Evolutionary conservation across 2,797 vertebrate genomes (phyloP).

Genomic region (Meda fulgida): DNA sequence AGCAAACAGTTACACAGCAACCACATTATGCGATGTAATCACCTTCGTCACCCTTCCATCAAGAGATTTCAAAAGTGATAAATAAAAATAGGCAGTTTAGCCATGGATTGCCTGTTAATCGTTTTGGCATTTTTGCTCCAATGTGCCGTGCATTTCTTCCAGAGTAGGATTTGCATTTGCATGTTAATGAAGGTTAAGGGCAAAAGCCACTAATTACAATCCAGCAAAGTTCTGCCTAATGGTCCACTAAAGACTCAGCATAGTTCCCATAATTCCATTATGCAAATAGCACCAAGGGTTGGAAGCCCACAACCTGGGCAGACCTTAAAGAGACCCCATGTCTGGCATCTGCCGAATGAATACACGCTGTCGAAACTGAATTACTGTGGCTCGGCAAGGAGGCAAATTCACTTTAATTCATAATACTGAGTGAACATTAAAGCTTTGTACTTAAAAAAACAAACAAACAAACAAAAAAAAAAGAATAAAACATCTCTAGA

Average conservation of each 20-base stretch:
- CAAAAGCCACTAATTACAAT: conserved; percentile 97
- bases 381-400: not conserved
- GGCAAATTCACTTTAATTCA: conserved; percentile 43
- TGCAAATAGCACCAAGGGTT: conserved; percentile 88
- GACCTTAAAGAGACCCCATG: conserved; percentile 73
- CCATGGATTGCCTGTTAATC: conserved; percentile 78
- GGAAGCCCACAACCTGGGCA: conserved; percentile 81
- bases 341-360: conserved; percentile 81
- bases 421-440: conserved; percentile 6
- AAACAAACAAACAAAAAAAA: too few species aligned
- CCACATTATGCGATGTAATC: conserved; percentile 34
- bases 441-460: not conserved
- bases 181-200: conserved; percentile 96
- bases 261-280: conserved; percentile 92
- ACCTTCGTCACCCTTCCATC: conserved; percentile 65
- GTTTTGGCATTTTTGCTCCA: conserved; percentile 81
- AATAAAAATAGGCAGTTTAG: conserved; percentile 76
- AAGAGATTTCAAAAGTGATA: conserved; percentile 71
- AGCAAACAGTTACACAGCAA: conserved; percentile 2
- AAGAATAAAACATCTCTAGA: not conserved
- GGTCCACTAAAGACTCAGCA: conserved; percentile 86
- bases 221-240: conserved; percentile 88
- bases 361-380: conserved; percentile 58
- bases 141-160: conserved; percentile 82
- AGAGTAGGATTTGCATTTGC: conserved; percentile 89